These are phyloP conservation scores for Sphinx pinastri DNA, from an alignment of 2,888 invertebrate genomes.

Conservation along the genomic window DNA sequence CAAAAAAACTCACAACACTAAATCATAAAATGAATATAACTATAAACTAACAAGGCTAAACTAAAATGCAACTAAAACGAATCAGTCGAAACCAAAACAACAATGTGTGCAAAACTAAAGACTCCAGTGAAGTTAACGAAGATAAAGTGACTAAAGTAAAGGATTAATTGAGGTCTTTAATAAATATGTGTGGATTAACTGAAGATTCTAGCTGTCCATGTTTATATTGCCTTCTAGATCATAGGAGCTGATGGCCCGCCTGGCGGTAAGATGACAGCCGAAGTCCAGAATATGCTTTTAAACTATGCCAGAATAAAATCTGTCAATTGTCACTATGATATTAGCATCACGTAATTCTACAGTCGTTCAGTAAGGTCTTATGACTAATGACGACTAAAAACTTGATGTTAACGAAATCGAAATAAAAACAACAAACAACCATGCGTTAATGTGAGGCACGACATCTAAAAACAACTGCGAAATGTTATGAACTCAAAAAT, in stretches of 20 bases:
- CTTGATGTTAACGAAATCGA: neutral
- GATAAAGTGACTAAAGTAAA: neutral
- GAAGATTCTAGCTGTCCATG: too few species aligned
- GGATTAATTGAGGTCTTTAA: too few species aligned
- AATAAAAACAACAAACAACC: constrained; percentile 1
- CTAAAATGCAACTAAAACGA: constrained; percentile 17
- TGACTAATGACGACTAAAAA: too few species aligned
- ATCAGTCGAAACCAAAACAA: constrained; percentile 4
- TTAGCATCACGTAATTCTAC: too few species aligned
- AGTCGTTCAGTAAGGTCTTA: too few species aligned
- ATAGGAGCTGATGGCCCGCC: too few species aligned
- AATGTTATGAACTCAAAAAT: neutral
- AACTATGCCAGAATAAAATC: too few species aligned
- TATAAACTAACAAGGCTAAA: constrained; percentile 2
- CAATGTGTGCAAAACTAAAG: neutral
- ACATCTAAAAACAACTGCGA: neutral
- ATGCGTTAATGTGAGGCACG: neutral
- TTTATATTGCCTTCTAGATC: too few species aligned
- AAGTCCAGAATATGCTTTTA: too few species aligned
- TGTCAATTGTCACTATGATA: too few species aligned
- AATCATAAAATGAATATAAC: neutral
- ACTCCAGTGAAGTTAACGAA: neutral
- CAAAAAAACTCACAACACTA: neutral
- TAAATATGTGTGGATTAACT: too few species aligned
- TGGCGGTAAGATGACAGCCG: too few species aligned